Percentiles rank a stretch among this genome's conserved stretches.
Evolutionary conservation across 2,113 vertebrate species (phyloP).

Genomic region (Oenanthe melanoleuca): DNA sequence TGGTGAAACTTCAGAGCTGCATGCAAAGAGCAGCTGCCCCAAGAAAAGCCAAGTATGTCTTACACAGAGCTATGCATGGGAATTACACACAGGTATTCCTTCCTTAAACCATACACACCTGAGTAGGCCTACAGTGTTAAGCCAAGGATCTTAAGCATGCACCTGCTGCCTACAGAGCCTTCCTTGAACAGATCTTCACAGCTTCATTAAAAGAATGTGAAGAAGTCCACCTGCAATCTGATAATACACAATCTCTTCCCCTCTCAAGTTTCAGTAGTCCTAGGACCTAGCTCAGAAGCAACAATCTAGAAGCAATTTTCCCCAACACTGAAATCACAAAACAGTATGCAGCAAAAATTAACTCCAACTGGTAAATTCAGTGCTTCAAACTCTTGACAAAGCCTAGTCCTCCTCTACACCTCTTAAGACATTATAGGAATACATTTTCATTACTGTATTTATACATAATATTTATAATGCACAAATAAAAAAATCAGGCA

Average conservation of each 20-base stretch:
- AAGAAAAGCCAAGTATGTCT: not conserved
- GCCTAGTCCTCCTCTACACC: not conserved
- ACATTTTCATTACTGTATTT: not conserved
- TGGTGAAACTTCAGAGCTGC: not conserved
- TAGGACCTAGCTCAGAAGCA: not conserved
- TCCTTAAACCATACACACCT: not conserved
- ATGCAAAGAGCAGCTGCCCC: accelerated
- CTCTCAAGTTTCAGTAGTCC: not conserved
- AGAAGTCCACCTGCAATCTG: not conserved
- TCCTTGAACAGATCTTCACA: not conserved
- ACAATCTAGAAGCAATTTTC: not conserved
- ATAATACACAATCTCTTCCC: not conserved
- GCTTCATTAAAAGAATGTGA: not conserved
- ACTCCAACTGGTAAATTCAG: not conserved
- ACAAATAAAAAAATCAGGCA: not conserved
- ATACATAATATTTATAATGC: not conserved
- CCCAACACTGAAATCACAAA: not conserved
- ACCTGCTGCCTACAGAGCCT: not conserved
- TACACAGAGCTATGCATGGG: accelerated
- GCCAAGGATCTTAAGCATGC: not conserved
- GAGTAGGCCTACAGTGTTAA: not conserved
- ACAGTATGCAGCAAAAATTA: not conserved
- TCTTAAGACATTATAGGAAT: not conserved
- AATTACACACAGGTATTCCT: accelerated
- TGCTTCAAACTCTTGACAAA: not conserved